Evolutionary conservation across 1,140 invertebrate species (phyloP), one percentile per base, ranked within the genome.

Genomic region (Euglossa dilemma): DNA sequence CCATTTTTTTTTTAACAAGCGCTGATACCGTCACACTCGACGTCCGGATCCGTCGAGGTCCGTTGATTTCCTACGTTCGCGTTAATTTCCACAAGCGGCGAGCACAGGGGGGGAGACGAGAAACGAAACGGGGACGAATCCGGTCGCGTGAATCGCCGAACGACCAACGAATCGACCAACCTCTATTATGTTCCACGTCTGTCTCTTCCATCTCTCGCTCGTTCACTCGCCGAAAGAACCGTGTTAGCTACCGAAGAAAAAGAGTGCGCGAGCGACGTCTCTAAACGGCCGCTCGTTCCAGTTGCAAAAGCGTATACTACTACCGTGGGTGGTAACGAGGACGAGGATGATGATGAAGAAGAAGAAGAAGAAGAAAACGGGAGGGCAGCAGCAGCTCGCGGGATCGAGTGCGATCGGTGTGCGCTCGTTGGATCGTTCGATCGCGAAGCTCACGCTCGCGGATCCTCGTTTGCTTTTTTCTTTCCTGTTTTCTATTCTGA

Each of bases 81-180:
- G 54, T 28, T 50, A 43, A 16, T 70, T 61, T 72, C 61, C 59
- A 61, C 82, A 61, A 43, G 56, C 63, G 63, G 36, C 52, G 66
- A 85, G 73, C 71, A 83, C 71, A 86, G 36, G 54, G 61, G 54
- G 61, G 72, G 64, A 63, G 57, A 63, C 73, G 81, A 67, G 73
- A 83, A 75, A 86, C 85, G 69, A 72, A 87, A 87, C 67, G 61
- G 61, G 56, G 50, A 59, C n/a, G 52, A 56, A 59, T 59, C 80
- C 69, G 70, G 50, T 70, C 63, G 74, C 81, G 73, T 50, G 63
- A 23, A 20, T 82, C 56, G 69, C 28, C 74, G 84, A 59, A 75
- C 75, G 63, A 57, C 61, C 52, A 67, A 75, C 72, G 61, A 79
- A 43, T 43, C n/a, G 20, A 36, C 36, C 61, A 28, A 36, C 36